phyloP scores from a whole-genome alignment of 2,113 vertebrate species.

The Promerops cafer region DNA sequence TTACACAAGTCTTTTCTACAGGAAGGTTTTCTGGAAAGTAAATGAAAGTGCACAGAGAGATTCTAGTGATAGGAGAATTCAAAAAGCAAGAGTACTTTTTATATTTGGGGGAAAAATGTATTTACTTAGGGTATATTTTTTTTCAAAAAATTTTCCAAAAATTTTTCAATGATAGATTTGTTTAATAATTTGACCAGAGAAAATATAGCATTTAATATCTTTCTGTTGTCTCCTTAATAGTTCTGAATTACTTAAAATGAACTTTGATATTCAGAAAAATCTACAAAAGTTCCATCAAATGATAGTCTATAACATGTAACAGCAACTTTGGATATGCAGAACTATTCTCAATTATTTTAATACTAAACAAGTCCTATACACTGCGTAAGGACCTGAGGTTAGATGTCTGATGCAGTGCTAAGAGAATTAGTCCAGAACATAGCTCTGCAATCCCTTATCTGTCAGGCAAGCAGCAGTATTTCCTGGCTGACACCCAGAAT shows the following conservation, averaged over 20 bases:
- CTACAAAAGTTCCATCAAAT: not conserved
- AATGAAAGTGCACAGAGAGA: not conserved
- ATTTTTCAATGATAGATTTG: not conserved
- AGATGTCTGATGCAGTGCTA: not conserved
- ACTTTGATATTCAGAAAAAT: not conserved
- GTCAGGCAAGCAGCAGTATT: not conserved
- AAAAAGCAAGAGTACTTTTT: not conserved
- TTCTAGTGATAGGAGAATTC: not conserved
- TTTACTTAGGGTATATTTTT: not conserved
- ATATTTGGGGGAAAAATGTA: accelerated
- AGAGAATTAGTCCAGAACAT: not conserved
- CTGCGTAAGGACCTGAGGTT: not conserved
- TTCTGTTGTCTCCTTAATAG: not conserved
- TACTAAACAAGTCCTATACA: not conserved
- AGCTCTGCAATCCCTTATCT: not conserved
- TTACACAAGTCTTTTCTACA: not conserved
- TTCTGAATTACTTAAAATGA: not conserved
- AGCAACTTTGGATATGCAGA: not conserved
- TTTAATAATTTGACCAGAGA: not conserved
- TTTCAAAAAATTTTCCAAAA: too few species aligned
- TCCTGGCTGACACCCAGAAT: not conserved
- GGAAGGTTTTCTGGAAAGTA: not conserved
- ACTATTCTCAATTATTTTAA: not conserved
- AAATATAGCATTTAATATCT: not conserved
- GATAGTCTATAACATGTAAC: not conserved